These are phyloP conservation scores for Vicugna pacos DNA, from an alignment of 2,113 vertebrate species.

Conservation along the genomic window DNA sequence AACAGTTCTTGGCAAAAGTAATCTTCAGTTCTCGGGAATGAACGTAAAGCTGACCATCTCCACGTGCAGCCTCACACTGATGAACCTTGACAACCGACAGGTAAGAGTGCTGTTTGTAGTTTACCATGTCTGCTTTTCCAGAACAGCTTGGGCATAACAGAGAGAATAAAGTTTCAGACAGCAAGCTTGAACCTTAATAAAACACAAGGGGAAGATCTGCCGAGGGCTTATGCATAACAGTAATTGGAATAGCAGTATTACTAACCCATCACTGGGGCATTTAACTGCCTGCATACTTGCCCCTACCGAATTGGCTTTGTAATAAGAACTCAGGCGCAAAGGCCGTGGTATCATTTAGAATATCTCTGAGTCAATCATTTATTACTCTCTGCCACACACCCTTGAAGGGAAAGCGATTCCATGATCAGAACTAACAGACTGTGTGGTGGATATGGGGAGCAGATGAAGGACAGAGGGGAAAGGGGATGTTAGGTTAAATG, in stretches of 20 bases:
- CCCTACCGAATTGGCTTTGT: neutral
- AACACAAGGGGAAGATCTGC: neutral
- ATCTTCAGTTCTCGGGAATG: conserved; percentile 95
- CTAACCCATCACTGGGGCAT: neutral
- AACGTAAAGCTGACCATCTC: conserved; percentile 93
- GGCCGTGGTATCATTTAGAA: neutral
- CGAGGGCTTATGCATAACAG: neutral
- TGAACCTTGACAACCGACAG: conserved; percentile 91
- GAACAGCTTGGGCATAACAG: neutral
- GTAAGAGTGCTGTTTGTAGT: conserved; percentile 83
- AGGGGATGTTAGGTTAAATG: neutral
- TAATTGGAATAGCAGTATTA: conserved; percentile 29
- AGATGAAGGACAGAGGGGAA: neutral
- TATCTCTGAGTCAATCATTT: neutral
- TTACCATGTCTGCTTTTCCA: neutral
- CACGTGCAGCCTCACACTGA: conserved; percentile 92
- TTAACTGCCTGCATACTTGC: neutral
- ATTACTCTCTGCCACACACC: neutral
- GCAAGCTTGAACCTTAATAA: conserved; percentile 25
- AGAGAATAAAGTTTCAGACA: conserved; percentile 2
- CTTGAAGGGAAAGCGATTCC: neutral
- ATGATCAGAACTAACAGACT: neutral
- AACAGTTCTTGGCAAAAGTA: conserved; percentile 94
- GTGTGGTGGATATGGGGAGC: neutral
- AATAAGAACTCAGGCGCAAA: conserved; percentile 28